A percentile compares a stretch with the other conserved stretches of the same genome.
These are phyloP conservation scores for Cheilosia scutellata DNA, from an alignment of 2,888 invertebrate species.

Conservation along the genomic window DNA sequence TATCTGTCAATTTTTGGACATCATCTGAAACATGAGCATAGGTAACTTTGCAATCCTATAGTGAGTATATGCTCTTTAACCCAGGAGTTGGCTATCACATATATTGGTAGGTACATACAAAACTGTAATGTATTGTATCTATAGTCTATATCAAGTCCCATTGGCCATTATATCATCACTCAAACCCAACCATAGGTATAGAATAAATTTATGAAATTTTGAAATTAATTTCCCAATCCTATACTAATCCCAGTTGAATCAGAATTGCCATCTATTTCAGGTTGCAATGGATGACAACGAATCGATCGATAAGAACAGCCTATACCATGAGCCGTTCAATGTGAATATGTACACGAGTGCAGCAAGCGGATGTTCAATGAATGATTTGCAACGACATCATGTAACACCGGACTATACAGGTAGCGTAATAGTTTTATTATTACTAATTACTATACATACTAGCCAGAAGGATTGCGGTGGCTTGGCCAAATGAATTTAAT, in stretches of 20 bases:
- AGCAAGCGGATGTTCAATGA: conserved; percentile 84
- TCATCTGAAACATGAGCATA: no score
- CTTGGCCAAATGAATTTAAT: conserved; percentile 42
- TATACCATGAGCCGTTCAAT: conserved; percentile 85
- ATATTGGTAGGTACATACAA: no score
- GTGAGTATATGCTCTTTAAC: no score
- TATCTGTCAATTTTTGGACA: no score
- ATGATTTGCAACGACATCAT: conserved; percentile 84
- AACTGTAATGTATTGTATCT: no score
- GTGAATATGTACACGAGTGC: conserved; percentile 85
- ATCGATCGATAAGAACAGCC: conserved; percentile 84
- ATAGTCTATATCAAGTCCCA: neutral
- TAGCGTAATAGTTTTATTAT: conserved; percentile 78
- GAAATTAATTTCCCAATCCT: conserved; percentile 33
- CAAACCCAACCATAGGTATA: neutral
- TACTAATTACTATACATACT: conserved; percentile 43
- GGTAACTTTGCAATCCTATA: no score
- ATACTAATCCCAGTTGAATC: conserved; percentile 67
- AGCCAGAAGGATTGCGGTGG: conserved; percentile 15
- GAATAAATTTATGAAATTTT: conserved; percentile 2
- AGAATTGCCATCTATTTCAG: conserved; percentile 79
- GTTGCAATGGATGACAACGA: conserved; percentile 84
- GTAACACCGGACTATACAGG: conserved; percentile 86
- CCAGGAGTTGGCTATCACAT: no score
- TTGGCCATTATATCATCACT: conserved; percentile 9